A percentile compares a stretch with the other conserved stretches of the same genome.
Evolutionary conservation across 2,113 vertebrate species (phyloP).

Genomic region (Datnioides undecimradiatus): DNA sequence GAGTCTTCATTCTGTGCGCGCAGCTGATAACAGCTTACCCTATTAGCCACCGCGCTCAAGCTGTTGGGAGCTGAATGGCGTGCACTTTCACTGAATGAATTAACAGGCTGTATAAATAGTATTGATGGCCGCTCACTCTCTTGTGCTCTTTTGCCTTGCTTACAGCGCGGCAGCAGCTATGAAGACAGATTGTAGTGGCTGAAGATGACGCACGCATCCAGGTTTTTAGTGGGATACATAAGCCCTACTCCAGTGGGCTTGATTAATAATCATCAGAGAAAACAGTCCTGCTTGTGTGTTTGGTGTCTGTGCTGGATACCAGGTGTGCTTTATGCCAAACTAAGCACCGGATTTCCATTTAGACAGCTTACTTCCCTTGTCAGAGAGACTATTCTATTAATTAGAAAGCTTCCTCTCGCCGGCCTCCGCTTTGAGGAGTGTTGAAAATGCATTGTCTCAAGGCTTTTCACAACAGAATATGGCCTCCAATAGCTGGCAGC

Average conservation of each 20-base stretch:
- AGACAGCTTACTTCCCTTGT: constrained; percentile 74
- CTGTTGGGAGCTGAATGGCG: constrained; percentile 29
- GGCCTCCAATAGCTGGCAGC: constrained; percentile 68
- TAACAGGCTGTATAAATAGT: constrained; percentile 62
- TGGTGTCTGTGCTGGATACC: constrained; percentile 45
- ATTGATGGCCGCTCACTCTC: constrained; percentile 31
- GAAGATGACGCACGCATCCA: constrained; percentile 3
- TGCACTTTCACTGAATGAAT: constrained; percentile 46
- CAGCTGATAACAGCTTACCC: constrained; percentile 34
- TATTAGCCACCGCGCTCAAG: constrained; percentile 37
- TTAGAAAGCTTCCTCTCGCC: constrained; percentile 70
- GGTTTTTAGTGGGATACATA: constrained; percentile 38
- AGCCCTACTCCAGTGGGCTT: constrained; percentile 41
- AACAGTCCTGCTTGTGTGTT: constrained; percentile 51
- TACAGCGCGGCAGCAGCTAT: constrained; percentile 29
- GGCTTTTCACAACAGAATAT: constrained; percentile 76
- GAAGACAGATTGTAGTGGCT: constrained; percentile 49
- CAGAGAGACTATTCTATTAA: constrained; percentile 77
- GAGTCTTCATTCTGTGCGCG: constrained; percentile 27
- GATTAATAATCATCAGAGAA: constrained; percentile 75
- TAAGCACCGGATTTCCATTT: constrained; percentile 78
- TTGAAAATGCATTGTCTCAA: constrained; percentile 75
- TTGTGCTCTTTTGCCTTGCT: constrained; percentile 42
- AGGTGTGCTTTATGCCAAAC: constrained; percentile 68
- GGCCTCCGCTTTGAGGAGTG: constrained; percentile 50